Conservation (phyloP, 2,888 invertebrate species). For the Serripes groenlandicus region DNA sequence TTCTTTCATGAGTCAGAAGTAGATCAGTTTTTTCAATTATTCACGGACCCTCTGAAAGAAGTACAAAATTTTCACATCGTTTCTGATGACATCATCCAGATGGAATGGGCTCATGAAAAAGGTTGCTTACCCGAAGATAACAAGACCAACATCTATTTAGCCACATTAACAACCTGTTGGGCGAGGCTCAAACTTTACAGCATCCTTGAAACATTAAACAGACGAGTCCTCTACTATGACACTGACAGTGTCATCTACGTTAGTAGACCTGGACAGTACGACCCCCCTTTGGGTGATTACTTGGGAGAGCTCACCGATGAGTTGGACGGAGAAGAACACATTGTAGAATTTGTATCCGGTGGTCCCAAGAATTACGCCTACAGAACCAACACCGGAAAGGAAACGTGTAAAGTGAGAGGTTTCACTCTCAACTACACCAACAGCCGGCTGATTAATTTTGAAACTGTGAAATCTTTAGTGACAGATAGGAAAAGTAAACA, state of each 20-base stretch:
- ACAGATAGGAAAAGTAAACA: neutral
- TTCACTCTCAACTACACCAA: conserved; percentile 70
- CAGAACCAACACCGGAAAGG: conserved; percentile 30
- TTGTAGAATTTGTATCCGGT: conserved; percentile 38
- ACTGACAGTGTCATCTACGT: conserved; percentile 42
- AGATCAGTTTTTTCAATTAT: conserved; percentile 35
- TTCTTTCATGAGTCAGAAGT: conserved; percentile 32
- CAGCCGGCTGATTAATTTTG: conserved; percentile 42
- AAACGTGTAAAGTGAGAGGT: conserved; percentile 73
- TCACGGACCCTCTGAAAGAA: conserved; percentile 30
- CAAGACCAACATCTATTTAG: conserved; percentile 40
- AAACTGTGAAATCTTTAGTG: conserved; percentile 36
- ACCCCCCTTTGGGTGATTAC: conserved; percentile 34
- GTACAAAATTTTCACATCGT: conserved; percentile 30
- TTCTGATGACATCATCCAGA: conserved; percentile 24
- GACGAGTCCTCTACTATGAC: conserved; percentile 31
- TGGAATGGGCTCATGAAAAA: conserved; percentile 29
- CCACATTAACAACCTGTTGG: conserved; percentile 41
- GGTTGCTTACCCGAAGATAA: conserved; percentile 34
- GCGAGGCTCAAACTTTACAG: conserved; percentile 46
- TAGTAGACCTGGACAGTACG: conserved; percentile 28
- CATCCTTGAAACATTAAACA: conserved; percentile 28
- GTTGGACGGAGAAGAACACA: neutral
- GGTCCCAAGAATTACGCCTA: conserved; percentile 41
- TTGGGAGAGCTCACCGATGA: conserved; percentile 36